Evolutionary conservation across 2,113 vertebrate species (phyloP).

Genomic region (Rhinoptilus africanus): DNA sequence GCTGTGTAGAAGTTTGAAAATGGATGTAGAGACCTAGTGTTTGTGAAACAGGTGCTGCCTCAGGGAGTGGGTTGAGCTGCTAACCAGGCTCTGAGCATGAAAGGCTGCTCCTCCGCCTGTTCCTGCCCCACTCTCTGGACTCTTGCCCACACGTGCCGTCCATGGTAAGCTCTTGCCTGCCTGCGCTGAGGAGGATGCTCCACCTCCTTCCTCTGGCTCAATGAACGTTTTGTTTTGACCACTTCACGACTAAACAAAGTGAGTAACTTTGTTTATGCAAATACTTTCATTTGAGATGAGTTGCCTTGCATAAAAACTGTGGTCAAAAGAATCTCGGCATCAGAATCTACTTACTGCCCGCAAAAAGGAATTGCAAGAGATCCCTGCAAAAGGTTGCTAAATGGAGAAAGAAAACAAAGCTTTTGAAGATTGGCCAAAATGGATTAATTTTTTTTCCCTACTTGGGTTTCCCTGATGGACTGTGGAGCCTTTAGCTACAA

Average conservation of each 20-base stretch:
- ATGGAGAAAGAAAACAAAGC: background rate
- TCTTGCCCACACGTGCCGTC: background rate
- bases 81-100: background rate
- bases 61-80: background rate
- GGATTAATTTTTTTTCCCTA: background rate
- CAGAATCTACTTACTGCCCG: background rate
- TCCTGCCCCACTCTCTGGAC: background rate
- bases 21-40: background rate
- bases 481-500: background rate
- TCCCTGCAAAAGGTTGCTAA: background rate
- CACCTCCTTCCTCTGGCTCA: background rate
- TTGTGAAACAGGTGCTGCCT: background rate
- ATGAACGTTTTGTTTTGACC: background rate
- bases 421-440: background rate
- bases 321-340: background rate
- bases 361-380: background rate
- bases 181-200: background rate
- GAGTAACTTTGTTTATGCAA: background rate
- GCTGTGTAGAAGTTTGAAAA: background rate
- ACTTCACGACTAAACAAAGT: background rate
- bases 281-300: background rate
- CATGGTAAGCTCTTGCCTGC: background rate
- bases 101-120: background rate
- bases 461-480: background rate
- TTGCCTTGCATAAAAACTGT: background rate